Evolutionary conservation across 2,888 invertebrate species (phyloP), one percentile per base, ranked within the genome.

Genomic region (Hirtodrosophila cameraria): DNA sequence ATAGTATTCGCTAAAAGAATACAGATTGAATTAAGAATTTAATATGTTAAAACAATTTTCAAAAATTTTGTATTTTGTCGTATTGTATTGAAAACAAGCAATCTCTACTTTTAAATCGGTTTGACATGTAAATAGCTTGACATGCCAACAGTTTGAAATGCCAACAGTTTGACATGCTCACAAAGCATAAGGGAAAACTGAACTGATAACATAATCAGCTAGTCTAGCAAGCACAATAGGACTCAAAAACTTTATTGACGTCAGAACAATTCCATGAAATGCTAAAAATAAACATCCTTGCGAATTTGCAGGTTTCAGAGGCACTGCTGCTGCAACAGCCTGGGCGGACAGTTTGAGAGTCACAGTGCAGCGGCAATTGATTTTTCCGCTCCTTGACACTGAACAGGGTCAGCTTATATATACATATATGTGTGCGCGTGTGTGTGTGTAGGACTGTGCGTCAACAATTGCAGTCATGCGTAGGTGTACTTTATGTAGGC

Each of bases 321-420:
- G 23, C 9, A 54, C 49, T 63, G 58, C 49, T 13, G 30, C 9
- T 36, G 54, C 15, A 31, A 23, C 30, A 18, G 9, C 50, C 42
- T 54, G 27, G 38, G 33, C 36, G 27, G 27, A 45, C 65, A 68
- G 78, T 80, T 80, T 66, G 11, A 18, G 11, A 64, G 61, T 7
- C 61, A 68, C 38, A 25, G 64, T 35, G 60, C 46, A 52, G 42
- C 54, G 52, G 41, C 42, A 65, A 82, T 82, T 85, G 82, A 82
- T 82, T 82, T 82, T 82, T 82, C 75, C 52, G 64, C 55, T 66
- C 42, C 63, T 76, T 76, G 85, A 77, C 82, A 82, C 66, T 82
- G 85, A 82, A 66, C 75, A 82, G 79, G 85, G 82, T 79, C 82
- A 79, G 46, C 54, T 43, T 28, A 38, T 20, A 33, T 23, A 15